Percentiles rank a stretch among this genome's conserved stretches.
Evolutionary conservation across 2,888 invertebrate species (phyloP).

Genomic region (Drosophila sordidapex): DNA sequence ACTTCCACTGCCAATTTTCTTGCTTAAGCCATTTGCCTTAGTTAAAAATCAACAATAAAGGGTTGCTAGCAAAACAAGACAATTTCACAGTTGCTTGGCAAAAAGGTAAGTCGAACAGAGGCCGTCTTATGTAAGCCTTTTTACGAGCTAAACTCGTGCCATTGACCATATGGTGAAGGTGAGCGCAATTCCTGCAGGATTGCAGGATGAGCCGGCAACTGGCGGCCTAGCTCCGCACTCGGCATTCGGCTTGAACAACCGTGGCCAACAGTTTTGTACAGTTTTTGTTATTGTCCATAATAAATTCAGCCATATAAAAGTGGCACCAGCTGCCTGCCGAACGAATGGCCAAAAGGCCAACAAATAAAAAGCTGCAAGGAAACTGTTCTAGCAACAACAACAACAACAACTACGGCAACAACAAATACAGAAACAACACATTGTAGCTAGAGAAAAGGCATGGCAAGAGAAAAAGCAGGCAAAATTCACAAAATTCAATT

Average conservation of each 20-base stretch:
- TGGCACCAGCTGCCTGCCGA: slow-evolving; percentile 73
- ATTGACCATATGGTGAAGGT: slow-evolving; percentile 77
- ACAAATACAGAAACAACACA: slow-evolving; percentile 34
- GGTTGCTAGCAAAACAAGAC: slow-evolving; percentile 73
- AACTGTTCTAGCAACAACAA: slow-evolving; percentile 50
- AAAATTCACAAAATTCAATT: slow-evolving; percentile 80
- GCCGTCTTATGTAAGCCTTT: slow-evolving; percentile 70
- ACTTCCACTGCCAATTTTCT: neutral
- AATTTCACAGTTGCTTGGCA: slow-evolving; percentile 78
- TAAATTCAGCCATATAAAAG: slow-evolving; percentile 78
- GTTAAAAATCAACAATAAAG: slow-evolving; percentile 68
- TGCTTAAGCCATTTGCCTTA: slow-evolving; percentile 34
- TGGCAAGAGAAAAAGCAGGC: slow-evolving; percentile 38
- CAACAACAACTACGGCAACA: slow-evolving; percentile 27
- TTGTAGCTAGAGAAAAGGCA: slow-evolving; percentile 24
- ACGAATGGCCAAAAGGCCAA: slow-evolving; percentile 60
- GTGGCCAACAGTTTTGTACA: slow-evolving; percentile 54
- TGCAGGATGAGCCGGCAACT: slow-evolving; percentile 52
- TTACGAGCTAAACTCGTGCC: slow-evolving; percentile 76
- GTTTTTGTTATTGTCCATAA: slow-evolving; percentile 75
- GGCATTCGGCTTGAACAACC: neutral
- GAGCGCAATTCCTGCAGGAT: slow-evolving; percentile 63
- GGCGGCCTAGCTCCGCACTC: slow-evolving; percentile 29
- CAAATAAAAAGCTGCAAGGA: slow-evolving; percentile 64
- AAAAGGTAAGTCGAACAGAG: slow-evolving; percentile 63